phyloP scores from a whole-genome alignment of 2,888 invertebrate species.

The Callyntrura guangdongensis region DNA sequence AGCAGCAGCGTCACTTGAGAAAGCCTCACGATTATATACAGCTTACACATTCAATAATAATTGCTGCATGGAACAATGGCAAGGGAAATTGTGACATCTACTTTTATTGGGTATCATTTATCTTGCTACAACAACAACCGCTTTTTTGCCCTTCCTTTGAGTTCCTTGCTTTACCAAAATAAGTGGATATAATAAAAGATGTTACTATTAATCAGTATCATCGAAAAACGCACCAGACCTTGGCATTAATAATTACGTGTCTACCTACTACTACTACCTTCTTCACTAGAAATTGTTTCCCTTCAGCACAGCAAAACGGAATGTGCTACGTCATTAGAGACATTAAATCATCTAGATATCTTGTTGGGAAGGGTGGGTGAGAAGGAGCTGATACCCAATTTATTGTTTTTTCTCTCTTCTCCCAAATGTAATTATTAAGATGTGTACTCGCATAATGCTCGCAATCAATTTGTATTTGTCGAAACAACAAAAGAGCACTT shows the following conservation, averaged over 20 bases:
- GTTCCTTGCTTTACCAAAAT: too few relatives aligned
- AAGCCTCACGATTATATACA: background rate
- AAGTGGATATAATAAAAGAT: too few relatives aligned
- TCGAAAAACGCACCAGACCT: background rate
- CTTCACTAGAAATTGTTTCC: background rate
- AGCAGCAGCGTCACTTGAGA: background rate
- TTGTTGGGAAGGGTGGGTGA: background rate
- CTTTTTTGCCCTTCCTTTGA: background rate
- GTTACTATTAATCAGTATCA: background rate
- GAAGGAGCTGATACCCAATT: constrained; percentile 61
- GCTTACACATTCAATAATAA: constrained; percentile 1
- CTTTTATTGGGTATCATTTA: background rate
- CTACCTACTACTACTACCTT: background rate
- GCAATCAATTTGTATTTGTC: constrained; percentile 72
- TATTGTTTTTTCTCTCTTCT: constrained; percentile 53
- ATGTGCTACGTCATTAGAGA: background rate
- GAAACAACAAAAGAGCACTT: constrained; percentile 50
- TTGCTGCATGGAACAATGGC: background rate
- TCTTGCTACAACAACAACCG: background rate
- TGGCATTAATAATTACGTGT: too few relatives aligned
- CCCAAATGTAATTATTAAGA: constrained; percentile 63
- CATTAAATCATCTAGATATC: constrained; percentile 44
- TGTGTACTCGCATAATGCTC: background rate
- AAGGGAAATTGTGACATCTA: background rate
- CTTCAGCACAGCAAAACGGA: background rate